phyloP scores from a whole-genome alignment of 2,113 vertebrate species.

The Benitochromis conjunctus region DNA sequence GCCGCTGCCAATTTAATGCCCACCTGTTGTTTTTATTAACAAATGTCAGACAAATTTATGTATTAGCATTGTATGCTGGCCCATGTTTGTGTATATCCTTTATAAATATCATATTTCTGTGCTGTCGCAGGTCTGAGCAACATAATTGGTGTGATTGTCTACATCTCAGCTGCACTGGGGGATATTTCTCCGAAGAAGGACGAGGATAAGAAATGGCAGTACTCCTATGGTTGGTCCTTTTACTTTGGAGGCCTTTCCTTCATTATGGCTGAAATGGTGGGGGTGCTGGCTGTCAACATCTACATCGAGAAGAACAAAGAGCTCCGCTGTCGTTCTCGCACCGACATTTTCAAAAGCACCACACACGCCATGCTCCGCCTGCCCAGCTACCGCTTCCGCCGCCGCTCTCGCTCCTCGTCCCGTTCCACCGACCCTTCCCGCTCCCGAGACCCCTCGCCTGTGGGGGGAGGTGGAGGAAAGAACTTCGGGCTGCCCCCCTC shows the following conservation, averaged over 20 bases:
- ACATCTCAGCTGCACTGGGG: constrained; percentile 89
- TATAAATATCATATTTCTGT: constrained; percentile 3
- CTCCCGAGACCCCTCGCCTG: constrained; percentile 77
- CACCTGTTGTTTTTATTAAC: background rate
- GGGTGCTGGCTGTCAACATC: constrained; percentile 89
- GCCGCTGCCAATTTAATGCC: background rate
- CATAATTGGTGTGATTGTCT: constrained; percentile 93
- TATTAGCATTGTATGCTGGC: background rate
- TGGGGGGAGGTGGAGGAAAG: constrained; percentile 73
- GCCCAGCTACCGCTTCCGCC: constrained; percentile 91
- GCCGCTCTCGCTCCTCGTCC: constrained; percentile 84
- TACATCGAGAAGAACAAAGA: constrained; percentile 93
- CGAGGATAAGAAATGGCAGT: constrained; percentile 91
- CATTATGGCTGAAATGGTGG: constrained; percentile 93
- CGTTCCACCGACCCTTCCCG: constrained; percentile 87
- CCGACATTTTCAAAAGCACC: constrained; percentile 84
- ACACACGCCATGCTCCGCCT: constrained; percentile 87
- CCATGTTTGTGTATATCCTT: background rate
- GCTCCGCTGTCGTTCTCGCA: constrained; percentile 87
- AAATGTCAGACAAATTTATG: background rate
- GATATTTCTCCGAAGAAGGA: constrained; percentile 90
- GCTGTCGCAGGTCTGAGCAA: constrained; percentile 83
- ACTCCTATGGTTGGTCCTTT: constrained; percentile 94
- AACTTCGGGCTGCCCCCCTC: constrained; percentile 75
- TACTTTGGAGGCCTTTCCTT: constrained; percentile 92